Conservation (phyloP, 2,113 vertebrate genomes). For the Channa argus region DNA sequence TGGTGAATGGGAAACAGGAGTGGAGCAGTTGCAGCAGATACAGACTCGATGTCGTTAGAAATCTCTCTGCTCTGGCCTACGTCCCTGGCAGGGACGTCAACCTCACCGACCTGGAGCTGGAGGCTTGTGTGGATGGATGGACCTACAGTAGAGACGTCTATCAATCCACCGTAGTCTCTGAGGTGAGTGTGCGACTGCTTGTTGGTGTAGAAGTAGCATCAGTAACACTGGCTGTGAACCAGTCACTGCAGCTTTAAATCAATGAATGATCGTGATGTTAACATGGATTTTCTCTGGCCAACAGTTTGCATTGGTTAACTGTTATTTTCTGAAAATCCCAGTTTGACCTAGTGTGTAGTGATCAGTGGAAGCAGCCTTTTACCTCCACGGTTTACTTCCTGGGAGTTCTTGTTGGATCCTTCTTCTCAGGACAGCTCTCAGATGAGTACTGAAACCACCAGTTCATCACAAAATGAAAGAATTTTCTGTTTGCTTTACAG, state of each 20-base stretch:
- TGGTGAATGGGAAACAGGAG: conserved; percentile 62
- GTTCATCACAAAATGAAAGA: background rate
- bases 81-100: conserved; percentile 69
- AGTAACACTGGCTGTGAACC: too few species aligned
- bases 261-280: too few species aligned
- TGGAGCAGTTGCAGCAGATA: conserved; percentile 78
- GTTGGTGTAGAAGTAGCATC: too few species aligned
- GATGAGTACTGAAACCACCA: conserved; percentile 85
- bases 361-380: conserved; percentile 90
- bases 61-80: conserved; percentile 67
- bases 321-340: conserved; percentile 55
- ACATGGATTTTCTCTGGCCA: too few species aligned
- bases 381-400: conserved; percentile 87
- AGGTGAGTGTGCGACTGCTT: conserved; percentile 55
- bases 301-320: background rate
- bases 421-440: conserved; percentile 90
- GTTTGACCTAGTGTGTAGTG: conserved; percentile 91
- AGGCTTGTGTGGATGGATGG: conserved; percentile 79
- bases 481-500: too few species aligned
- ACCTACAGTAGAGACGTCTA: conserved; percentile 78
- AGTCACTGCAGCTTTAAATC: too few species aligned
- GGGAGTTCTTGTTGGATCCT: conserved; percentile 89
- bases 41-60: conserved; percentile 71
- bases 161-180: conserved; percentile 76
- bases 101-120: conserved; percentile 69